These are phyloP conservation scores for Gulo gulo DNA, from an alignment of 2,113 vertebrate species.

Conservation along the genomic window DNA sequence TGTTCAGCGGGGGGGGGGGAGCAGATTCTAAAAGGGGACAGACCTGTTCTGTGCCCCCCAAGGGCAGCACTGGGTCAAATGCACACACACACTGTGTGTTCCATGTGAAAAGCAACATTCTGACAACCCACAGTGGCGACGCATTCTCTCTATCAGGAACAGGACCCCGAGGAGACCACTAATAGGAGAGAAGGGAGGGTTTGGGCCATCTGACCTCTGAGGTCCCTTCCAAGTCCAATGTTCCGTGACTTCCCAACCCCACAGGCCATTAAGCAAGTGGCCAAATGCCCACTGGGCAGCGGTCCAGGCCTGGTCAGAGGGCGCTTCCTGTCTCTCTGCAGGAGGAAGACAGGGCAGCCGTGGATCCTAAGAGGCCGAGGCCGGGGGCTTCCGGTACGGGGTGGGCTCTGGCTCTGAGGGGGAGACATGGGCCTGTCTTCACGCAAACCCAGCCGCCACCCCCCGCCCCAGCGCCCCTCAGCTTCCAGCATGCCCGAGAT, in stretches of 20 bases:
- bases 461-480: no score
- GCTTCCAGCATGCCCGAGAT: not conserved
- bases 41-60: not conserved
- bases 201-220: not conserved
- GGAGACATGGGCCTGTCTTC: not conserved
- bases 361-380: not conserved
- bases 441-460: not conserved
- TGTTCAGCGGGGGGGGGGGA: not conserved
- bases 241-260: conserved; percentile 9
- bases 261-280: conserved; percentile 21
- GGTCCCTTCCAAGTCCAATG: not conserved
- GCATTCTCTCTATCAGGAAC: not conserved
- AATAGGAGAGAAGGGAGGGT: not conserved
- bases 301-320: conserved; percentile 57
- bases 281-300: conserved; percentile 47
- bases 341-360: not conserved
- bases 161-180: not conserved
- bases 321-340: not conserved
- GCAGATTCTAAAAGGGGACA: not conserved
- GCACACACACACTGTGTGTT: not conserved
- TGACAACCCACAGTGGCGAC: not conserved
- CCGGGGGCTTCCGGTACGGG: not conserved
- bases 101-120: not conserved
- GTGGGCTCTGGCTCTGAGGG: no score
- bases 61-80: not conserved